A percentile compares a stretch with the other conserved stretches of the same genome.
These are phyloP conservation scores for Mythimna ferrago DNA, from an alignment of 2,888 invertebrate genomes.

Conservation along the genomic window DNA sequence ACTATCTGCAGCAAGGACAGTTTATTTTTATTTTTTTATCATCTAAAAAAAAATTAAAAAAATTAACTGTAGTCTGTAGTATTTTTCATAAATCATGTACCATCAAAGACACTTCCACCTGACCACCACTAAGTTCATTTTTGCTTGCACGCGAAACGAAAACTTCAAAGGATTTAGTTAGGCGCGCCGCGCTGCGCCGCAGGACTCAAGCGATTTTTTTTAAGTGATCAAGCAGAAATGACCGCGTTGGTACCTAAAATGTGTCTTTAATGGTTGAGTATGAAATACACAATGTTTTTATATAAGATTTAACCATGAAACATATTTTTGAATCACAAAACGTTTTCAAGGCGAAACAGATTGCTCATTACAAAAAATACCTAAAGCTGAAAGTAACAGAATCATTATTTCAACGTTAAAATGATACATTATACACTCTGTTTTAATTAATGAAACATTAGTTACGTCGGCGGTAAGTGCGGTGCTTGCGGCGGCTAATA, in stretches of 20 bases:
- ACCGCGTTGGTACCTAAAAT: neutral
- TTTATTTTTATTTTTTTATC: too few relatives aligned
- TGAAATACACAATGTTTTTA: neutral
- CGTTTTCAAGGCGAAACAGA: neutral
- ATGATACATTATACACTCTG: slow-evolving; percentile 10
- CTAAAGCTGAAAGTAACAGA: slow-evolving; percentile 2
- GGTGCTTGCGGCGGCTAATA: slow-evolving; percentile 26
- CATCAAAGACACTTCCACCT: too few relatives aligned
- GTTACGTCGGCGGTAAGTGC: slow-evolving; percentile 23
- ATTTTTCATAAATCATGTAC: too few relatives aligned
- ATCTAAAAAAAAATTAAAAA: too few relatives aligned
- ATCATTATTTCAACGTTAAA: slow-evolving; percentile 19
- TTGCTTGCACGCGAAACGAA: too few relatives aligned
- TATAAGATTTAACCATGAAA: neutral
- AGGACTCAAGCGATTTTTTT: too few relatives aligned
- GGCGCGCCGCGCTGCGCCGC: too few relatives aligned
- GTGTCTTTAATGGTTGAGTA: neutral
- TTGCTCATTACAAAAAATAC: neutral
- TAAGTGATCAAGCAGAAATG: too few relatives aligned
- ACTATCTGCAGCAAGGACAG: too few relatives aligned
- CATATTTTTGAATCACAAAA: neutral
- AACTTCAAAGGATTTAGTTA: too few relatives aligned
- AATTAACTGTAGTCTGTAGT: too few relatives aligned
- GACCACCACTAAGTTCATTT: too few relatives aligned
- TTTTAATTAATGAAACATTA: slow-evolving; percentile 36